Conservation (phyloP, 2,888 invertebrate genomes). For the Dinocampus coccinellae region DNA sequence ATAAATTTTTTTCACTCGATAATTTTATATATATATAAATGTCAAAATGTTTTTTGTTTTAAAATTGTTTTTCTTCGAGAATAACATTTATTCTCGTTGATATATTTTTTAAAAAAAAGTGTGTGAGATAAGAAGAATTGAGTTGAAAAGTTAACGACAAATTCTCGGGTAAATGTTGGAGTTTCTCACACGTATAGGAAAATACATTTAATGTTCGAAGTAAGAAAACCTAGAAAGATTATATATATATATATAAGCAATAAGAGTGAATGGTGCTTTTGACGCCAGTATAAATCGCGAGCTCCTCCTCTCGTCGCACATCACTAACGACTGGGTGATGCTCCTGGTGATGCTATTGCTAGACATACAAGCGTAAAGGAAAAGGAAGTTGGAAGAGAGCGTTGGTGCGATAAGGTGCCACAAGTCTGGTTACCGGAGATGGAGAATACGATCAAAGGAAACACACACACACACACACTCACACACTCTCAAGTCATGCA, state of each 20-base stretch:
- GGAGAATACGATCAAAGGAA: slow-evolving; percentile 10
- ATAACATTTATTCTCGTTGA: not conserved
- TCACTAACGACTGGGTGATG: slow-evolving; percentile 41
- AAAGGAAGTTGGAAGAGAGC: not conserved
- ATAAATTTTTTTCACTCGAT: too few species aligned
- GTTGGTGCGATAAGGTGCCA: slow-evolving; percentile 37
- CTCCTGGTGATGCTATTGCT: too few species aligned
- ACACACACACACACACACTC: too few species aligned
- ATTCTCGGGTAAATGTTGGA: not conserved
- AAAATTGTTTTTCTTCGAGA: not conserved
- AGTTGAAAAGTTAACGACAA: slow-evolving; percentile 4
- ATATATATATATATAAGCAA: not conserved
- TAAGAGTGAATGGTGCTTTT: slow-evolving; percentile 19
- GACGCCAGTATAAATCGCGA: slow-evolving; percentile 42
- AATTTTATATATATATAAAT: too few species aligned
- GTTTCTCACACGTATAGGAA: not conserved
- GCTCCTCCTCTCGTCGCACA: slow-evolving; percentile 38
- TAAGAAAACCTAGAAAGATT: not conserved
- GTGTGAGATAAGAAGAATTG: not conserved
- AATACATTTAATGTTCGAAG: not conserved
- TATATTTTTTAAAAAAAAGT: not conserved
- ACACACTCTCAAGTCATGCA: not conserved
- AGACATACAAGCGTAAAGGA: not conserved
- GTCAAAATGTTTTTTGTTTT: too few species aligned
- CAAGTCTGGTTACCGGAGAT: slow-evolving; percentile 34